phyloP scores from a whole-genome alignment of 37 sponge, comb jelly and placozoan genomes.

The Aphrocallistes beatrix region DNA sequence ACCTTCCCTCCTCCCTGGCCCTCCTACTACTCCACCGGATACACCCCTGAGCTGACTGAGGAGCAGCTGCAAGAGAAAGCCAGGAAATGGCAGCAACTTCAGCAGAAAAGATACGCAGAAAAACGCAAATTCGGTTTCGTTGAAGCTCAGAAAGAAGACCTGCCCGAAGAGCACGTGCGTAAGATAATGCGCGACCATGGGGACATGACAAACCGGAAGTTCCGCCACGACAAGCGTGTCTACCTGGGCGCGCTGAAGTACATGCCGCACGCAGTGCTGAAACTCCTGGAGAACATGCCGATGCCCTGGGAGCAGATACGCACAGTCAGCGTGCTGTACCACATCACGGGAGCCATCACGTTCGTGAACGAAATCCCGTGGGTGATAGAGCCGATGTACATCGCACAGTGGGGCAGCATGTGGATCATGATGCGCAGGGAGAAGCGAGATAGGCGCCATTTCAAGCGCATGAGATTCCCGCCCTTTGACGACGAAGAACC shows the following conservation, averaged over 20 bases:
- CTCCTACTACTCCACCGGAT: background rate
- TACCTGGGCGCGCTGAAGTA: conserved; percentile 98
- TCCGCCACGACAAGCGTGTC: conserved; percentile 97
- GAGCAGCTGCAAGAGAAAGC: conserved; percentile 44
- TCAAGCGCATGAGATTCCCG: conserved; percentile 99
- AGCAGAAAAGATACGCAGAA: conserved; percentile 89
- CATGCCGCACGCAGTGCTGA: conserved; percentile 99
- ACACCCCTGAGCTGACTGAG: background rate
- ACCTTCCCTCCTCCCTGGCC: conserved; percentile 10
- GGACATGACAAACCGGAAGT: conserved; percentile 96
- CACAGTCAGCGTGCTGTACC: conserved; percentile 85
- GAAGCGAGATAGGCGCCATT: conserved; percentile 96
- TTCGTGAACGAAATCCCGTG: conserved; percentile 99
- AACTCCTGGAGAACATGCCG: conserved; percentile 99
- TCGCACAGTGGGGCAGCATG: conserved; percentile 99
- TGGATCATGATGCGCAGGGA: conserved; percentile 99
- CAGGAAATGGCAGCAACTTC: conserved; percentile 98
- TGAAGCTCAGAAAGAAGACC: conserved; percentile 99
- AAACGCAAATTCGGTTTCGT: conserved; percentile 98
- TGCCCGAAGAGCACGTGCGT: conserved; percentile 97
- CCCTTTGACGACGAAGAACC: conserved; percentile 99
- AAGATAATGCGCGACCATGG: conserved; percentile 99
- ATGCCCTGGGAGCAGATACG: conserved; percentile 99
- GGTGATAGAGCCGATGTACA: conserved; percentile 93
- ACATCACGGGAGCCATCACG: conserved; percentile 99